Evolutionary conservation across 2,888 invertebrate genomes (phyloP), one percentile per base, ranked within the genome.

Genomic region (Polia nebulosa): DNA sequence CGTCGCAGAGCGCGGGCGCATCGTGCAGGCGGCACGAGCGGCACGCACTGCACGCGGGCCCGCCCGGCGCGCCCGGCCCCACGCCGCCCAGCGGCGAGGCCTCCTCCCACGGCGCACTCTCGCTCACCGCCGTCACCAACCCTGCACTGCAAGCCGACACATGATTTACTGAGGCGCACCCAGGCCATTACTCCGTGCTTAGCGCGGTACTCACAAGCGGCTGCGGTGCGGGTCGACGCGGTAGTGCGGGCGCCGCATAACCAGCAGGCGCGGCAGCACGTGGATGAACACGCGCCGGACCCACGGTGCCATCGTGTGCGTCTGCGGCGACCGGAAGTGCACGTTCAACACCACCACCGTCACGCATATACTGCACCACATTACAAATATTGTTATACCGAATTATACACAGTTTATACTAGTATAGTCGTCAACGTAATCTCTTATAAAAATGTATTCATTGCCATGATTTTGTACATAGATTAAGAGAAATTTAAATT

Each of bases 291-390:
- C 98, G 83, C 98, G 97, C 82, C 98, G 97, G 88, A 99, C 98
- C 99, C 99, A 99, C 63, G 98, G 98, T 78, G 99, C 98, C 99
- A 99, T 99, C 83, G 98, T 98, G 96, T 99, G 99, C 80, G 99
- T 99, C 94, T 99, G 98, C 80, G 99, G 99, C 83, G 99, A 99
- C 71, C 99, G 98, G 96, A 99, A 99, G 96, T 99, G 99, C 87
- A 99, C 98, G 96, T 99, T 99, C 88, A 99, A 96, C 87, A 99
- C 99, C 90, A 99, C 98, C 88, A 99, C 99, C 76, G 99, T 99
- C 90, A 98, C 98, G 96, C 98, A 98, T 95, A 99, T 99, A 95
- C 98, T 98, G 96, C 65, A 87, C 67, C 17, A 55, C 9, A 53
- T 39, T 27, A 34, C 9, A 57, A 34, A 41, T 27, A 20, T 60